Conservation (phyloP, 2,113 vertebrate genomes). For the Bos indicus region DNA sequence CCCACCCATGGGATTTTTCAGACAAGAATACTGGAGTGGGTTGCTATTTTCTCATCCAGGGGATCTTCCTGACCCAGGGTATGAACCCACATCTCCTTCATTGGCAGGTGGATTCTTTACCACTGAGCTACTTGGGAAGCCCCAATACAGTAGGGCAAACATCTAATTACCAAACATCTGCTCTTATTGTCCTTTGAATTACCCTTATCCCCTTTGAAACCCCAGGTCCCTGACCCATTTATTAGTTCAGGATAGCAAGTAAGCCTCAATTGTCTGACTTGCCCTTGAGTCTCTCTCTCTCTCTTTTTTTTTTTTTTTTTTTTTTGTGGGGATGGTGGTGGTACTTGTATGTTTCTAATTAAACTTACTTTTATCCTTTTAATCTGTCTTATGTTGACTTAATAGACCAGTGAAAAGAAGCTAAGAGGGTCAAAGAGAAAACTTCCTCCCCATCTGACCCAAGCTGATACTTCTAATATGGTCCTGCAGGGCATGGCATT, state of each 20-base stretch:
- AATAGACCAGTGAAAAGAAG: background rate
- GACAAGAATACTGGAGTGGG: background rate
- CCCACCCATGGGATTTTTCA: background rate
- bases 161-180: background rate
- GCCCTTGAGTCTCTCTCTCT: background rate
- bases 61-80: background rate
- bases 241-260: background rate
- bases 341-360: background rate
- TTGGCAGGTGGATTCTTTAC: background rate
- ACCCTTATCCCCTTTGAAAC: background rate
- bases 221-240: background rate
- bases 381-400: background rate
- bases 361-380: background rate
- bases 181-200: background rate
- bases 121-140: background rate
- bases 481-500: too few relatives aligned
- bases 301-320: background rate
- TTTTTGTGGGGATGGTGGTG: rapidly evolving
- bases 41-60: background rate
- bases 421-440: background rate
- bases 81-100: background rate
- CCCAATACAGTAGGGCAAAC: background rate
- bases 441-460: background rate
- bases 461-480: background rate
- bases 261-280: background rate